Conservation (phyloP, 2,797 vertebrate species). For the Labroides dimidiatus region DNA sequence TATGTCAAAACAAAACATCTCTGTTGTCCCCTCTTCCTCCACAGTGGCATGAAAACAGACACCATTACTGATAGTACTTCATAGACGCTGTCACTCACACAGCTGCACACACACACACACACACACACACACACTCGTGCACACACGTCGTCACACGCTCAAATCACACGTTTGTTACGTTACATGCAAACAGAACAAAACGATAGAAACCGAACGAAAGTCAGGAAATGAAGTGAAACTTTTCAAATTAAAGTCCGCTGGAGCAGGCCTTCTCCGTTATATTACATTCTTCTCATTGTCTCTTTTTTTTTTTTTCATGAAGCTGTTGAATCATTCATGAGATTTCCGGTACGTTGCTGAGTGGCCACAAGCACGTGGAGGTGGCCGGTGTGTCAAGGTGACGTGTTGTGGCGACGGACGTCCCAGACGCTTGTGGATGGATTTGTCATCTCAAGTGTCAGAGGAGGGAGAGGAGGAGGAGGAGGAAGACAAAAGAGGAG, state of each 20-base stretch:
- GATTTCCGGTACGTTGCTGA: conserved; percentile 49
- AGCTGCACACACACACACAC: conserved; percentile 16
- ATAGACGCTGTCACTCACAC: conserved; percentile 64
- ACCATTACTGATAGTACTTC: conserved; percentile 74
- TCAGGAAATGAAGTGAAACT: conserved; percentile 52
- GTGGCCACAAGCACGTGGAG: conserved; percentile 32
- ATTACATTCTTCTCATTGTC: conserved; percentile 80
- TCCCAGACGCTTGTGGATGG: conserved; percentile 29
- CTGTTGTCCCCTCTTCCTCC: conserved; percentile 51
- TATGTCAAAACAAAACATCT: conserved; percentile 66
- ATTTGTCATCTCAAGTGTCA: conserved; percentile 43
- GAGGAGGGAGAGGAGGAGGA: conserved; percentile 35
- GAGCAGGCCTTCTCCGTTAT: conserved; percentile 75
- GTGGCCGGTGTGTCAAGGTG: conserved; percentile 37
- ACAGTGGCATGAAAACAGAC: conserved; percentile 71
- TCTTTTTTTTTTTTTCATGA: conserved; percentile 62
- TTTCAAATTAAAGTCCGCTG: conserved; percentile 61
- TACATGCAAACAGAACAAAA: conserved; percentile 72
- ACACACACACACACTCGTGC: background rate
- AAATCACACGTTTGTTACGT: conserved; percentile 67
- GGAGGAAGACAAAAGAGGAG: conserved; percentile 57
- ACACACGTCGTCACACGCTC: conserved; percentile 53
- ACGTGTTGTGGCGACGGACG: conserved; percentile 18
- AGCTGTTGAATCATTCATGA: conserved; percentile 67
- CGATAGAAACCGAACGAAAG: conserved; percentile 14